Evolutionary conservation across 2,888 invertebrate genomes (phyloP).

Genomic region (Idaea straminata): DNA sequence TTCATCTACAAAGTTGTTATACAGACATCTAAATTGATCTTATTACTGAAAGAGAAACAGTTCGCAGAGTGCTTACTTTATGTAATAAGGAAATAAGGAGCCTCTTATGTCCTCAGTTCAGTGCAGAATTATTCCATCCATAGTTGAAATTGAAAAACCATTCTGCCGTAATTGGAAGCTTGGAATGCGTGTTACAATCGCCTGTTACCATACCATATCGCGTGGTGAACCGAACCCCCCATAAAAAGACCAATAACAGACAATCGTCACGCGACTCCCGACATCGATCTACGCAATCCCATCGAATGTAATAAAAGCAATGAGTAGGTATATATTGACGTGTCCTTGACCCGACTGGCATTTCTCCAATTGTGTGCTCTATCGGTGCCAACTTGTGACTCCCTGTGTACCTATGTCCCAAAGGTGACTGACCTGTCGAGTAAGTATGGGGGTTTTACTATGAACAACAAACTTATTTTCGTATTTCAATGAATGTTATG

Average conservation of each 20-base stretch:
- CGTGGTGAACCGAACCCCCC: background rate
- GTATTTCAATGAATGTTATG: background rate
- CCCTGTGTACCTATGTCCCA: background rate
- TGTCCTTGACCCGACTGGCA: conserved; percentile 27
- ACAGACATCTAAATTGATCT: background rate
- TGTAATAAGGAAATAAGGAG: background rate
- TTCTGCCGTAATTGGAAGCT: background rate
- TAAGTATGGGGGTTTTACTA: background rate
- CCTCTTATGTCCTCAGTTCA: background rate
- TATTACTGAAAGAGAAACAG: too few species aligned
- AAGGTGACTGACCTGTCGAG: background rate
- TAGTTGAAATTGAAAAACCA: background rate
- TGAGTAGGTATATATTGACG: conserved; percentile 5
- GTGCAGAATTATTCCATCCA: background rate
- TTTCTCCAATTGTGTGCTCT: conserved; percentile 14
- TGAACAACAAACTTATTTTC: background rate
- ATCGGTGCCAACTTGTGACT: background rate
- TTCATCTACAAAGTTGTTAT: background rate
- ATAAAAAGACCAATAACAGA: background rate
- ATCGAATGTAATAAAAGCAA: background rate
- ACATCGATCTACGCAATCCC: conserved; percentile 1
- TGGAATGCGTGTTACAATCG: background rate
- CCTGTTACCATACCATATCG: background rate
- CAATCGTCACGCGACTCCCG: background rate
- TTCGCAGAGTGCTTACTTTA: background rate